Conservation (phyloP, 2,797 vertebrate species). For the Phalloptychus januarius region DNA sequence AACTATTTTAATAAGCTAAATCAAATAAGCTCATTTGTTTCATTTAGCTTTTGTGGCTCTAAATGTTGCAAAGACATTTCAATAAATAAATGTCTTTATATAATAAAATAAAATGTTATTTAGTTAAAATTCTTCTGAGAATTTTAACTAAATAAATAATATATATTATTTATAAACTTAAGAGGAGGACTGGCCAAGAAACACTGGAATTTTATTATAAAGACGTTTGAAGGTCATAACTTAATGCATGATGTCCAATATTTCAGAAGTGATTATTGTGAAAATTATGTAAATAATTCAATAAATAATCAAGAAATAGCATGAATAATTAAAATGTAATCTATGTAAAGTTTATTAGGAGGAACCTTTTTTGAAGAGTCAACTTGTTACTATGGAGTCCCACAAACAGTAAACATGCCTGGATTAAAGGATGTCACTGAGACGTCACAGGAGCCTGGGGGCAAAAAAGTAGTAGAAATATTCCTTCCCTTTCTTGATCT, state of each 20-base stretch:
- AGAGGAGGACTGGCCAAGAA: not conserved
- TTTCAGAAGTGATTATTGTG: not conserved
- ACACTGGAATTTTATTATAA: not conserved
- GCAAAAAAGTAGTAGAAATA: not conserved
- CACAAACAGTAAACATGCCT: not conserved
- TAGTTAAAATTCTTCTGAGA: too few species aligned
- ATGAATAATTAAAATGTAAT: not conserved
- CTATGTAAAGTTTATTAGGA: not conserved
- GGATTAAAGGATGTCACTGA: constrained; percentile 6
- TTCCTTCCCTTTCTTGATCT: not conserved
- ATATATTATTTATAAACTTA: not conserved
- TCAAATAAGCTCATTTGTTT: too few species aligned
- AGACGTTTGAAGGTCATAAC: not conserved
- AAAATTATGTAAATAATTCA: not conserved
- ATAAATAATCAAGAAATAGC: not conserved
- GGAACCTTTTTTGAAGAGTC: not conserved
- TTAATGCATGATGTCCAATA: not conserved
- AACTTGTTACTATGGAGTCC: not conserved
- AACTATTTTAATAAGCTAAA: too few species aligned
- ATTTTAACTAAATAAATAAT: not conserved
- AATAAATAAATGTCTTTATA: too few species aligned
- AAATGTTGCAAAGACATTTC: too few species aligned
- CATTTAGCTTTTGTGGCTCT: too few species aligned
- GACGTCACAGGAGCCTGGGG: not conserved
- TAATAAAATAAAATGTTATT: too few species aligned